Conservation (phyloP, 2,113 vertebrate genomes). For the Cariama cristata region DNA sequence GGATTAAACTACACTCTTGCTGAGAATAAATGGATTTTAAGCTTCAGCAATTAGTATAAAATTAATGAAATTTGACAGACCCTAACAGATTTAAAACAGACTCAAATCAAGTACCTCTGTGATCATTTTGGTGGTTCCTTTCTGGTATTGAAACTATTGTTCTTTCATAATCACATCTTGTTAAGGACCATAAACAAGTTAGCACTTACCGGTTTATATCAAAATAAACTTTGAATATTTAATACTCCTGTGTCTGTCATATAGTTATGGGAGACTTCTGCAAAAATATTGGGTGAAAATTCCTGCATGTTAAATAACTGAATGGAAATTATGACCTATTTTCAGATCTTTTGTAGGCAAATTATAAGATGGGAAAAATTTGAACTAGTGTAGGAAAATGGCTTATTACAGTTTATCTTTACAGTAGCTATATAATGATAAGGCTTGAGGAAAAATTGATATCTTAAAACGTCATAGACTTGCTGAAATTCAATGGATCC, state of each 20-base stretch:
- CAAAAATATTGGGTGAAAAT: neutral
- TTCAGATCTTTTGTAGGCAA: neutral
- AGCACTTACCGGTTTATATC: neutral
- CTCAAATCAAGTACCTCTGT: neutral
- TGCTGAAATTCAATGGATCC: neutral
- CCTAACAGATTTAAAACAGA: neutral
- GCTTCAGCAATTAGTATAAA: constrained; percentile 47
- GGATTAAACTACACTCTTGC: constrained; percentile 6
- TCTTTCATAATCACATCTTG: constrained; percentile 7
- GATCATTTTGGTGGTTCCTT: neutral
- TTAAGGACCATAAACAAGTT: neutral
- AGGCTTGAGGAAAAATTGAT: neutral
- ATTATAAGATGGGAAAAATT: neutral
- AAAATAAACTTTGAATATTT: constrained; percentile 11
- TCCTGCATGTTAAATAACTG: neutral
- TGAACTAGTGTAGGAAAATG: neutral
- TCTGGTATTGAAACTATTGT: neutral
- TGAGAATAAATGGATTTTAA: constrained; percentile 55
- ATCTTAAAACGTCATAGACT: neutral
- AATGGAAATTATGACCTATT: constrained; percentile 38
- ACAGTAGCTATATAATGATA: neutral
- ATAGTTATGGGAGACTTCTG: neutral
- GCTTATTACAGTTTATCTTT: neutral
- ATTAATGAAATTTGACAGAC: constrained; percentile 41
- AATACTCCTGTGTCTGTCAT: neutral